phyloP scores from a whole-genome alignment of 2,113 vertebrate genomes.

The Lycaon pictus region DNA sequence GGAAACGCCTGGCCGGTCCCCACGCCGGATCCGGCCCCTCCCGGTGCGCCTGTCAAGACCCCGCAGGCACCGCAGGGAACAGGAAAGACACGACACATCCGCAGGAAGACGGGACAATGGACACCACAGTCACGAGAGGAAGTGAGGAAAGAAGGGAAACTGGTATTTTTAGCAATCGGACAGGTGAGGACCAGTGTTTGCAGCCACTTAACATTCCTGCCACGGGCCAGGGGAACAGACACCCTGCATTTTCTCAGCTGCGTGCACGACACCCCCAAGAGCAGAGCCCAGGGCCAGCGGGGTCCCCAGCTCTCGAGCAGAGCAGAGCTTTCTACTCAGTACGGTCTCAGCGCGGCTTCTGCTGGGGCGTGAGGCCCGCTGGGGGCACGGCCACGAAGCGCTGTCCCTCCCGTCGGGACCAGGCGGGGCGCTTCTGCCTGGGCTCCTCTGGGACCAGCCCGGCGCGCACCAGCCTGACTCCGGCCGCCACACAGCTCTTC shows the following conservation, averaged over 20 bases:
- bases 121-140: not conserved
- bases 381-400: not conserved
- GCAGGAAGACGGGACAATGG: not conserved
- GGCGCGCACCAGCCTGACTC: not conserved
- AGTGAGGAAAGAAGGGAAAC: not conserved
- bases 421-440: not conserved
- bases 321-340: not conserved
- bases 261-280: not conserved
- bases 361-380: rapidly evolving
- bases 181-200: not conserved
- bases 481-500: not conserved
- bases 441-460: not conserved
- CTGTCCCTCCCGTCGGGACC: not conserved
- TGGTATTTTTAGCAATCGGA: not conserved
- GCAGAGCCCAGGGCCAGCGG: not conserved
- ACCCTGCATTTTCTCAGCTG: not conserved
- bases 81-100: not conserved
- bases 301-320: not conserved
- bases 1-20: not conserved
- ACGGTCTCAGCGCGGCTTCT: not conserved
- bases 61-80: not conserved
- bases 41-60: not conserved
- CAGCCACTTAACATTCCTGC: not conserved
- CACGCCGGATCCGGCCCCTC: not conserved
- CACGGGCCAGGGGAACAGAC: not conserved